Base-by-base conservation (phyloP, 2,113 vertebrate genomes). In the Brachyhypopomus occidentalis region DNA sequence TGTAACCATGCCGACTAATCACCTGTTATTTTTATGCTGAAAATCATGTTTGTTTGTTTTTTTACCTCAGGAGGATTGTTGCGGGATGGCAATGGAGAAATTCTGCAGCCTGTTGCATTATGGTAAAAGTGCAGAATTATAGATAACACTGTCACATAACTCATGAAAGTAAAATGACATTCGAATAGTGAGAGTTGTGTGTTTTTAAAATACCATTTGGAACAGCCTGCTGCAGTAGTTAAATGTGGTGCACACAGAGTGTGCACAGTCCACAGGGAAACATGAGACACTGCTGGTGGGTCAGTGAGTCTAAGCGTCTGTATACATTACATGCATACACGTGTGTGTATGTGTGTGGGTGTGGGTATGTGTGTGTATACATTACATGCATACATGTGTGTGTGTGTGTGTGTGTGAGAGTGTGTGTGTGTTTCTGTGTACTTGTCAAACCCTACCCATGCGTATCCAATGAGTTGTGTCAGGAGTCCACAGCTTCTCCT, bases 221-320 rank as follows among this genome's bases (percentile, higher is more conserved):
- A 16, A 2, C 2, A 25, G 34, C 3, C 27, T 63, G n/a, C 20
- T 56, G 7, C 41, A 64, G 70, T 52, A 34, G 58, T n/a, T 19
- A 55, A 55, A 23, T 64, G 34, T 14, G 2, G 41, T 12, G 0
- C 36, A 66, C 41, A n/a, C 45, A 41, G 72, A 60, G 52, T 14
- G 22, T n/a, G 71, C 5, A 41, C 62, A 23, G 74, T 30, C 25
- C 58, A 75, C 70, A 23, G 38, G 63, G 56, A 67, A 82, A 64
- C 75, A 79, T 34, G 72, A 75, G 71, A 36, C 48, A 34, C 52
- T 48, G 77, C 59, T 25, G 19, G 38, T 77, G 30, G 83, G 83
- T 84, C 78, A 77, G 83, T 81, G 77, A 81, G 83, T 77, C 78
- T 52, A 52, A 72, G 38, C 38, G 56, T 77, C 66, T 30, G 38